phyloP scores from a whole-genome alignment of 1,140 invertebrate species.

The Cydia fagiglandana region DNA sequence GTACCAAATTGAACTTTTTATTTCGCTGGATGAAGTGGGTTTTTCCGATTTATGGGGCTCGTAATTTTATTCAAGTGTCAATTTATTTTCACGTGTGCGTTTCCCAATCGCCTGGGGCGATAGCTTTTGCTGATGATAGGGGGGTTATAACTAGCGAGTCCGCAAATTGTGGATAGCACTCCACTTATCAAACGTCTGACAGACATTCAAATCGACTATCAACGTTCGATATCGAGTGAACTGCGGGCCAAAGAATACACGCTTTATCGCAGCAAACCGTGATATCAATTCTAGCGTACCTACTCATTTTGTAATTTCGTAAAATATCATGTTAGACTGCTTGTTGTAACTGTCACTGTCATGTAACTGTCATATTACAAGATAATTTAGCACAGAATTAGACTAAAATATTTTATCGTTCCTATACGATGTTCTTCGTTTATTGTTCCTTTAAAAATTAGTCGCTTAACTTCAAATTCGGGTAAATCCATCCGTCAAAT shows the following conservation, averaged over 20 bases:
- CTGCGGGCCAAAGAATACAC: constrained; percentile 16
- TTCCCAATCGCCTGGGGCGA: constrained; percentile 44
- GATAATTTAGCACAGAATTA: not conserved
- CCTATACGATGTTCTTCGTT: not conserved
- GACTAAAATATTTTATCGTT: not conserved
- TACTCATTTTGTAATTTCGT: constrained; percentile 3
- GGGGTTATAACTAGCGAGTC: constrained; percentile 17
- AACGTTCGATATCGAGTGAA: constrained; percentile 19
- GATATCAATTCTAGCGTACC: constrained; percentile 9
- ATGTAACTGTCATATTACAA: not conserved
- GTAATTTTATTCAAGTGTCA: constrained; percentile 49
- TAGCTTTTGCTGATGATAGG: constrained; percentile 4
- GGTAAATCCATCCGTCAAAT: too few species aligned
- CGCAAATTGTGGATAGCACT: constrained; percentile 12
- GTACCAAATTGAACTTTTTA: constrained; percentile 67
- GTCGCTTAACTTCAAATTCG: too few species aligned
- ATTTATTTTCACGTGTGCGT: constrained; percentile 45
- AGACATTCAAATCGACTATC: constrained; percentile 24
- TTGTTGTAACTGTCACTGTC: constrained; percentile 13
- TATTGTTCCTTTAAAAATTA: not conserved
- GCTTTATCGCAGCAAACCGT: constrained; percentile 17
- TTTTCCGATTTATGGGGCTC: constrained; percentile 59
- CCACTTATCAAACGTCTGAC: constrained; percentile 21
- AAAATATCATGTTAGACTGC: not conserved
- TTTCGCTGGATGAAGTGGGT: constrained; percentile 62